Conservation (phyloP, 1,140 invertebrate species). For the Polypedilum pembai region DNA sequence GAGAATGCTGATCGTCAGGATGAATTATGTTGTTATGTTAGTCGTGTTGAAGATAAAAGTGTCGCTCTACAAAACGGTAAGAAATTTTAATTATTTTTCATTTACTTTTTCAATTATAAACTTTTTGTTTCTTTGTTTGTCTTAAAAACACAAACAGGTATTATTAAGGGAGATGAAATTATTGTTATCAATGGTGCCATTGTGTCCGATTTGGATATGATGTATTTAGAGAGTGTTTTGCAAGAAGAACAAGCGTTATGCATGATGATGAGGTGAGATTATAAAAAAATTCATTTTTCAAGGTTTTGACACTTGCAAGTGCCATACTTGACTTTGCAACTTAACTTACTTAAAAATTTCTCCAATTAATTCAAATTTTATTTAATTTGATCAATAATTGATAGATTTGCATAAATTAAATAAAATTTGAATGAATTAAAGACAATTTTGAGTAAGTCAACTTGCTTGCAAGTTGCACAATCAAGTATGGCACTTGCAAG, state of each 20-base stretch:
- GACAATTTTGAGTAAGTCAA: too few species aligned
- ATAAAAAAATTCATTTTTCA: too few species aligned
- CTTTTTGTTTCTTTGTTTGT: slow-evolving; percentile 38
- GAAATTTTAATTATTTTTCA: slow-evolving; percentile 32
- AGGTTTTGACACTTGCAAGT: too few species aligned
- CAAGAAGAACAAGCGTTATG: slow-evolving; percentile 92
- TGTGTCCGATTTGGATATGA: slow-evolving; percentile 97
- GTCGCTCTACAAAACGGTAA: slow-evolving; percentile 92
- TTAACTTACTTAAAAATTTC: too few species aligned
- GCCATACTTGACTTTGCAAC: too few species aligned
- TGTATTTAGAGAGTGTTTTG: slow-evolving; percentile 92
- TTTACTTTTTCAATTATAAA: slow-evolving; percentile 30
- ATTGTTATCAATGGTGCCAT: slow-evolving; percentile 98
- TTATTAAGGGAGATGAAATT: slow-evolving; percentile 95
- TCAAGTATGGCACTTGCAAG: too few species aligned
- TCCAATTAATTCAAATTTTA: too few species aligned
- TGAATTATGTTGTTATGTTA: slow-evolving; percentile 93
- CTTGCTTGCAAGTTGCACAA: too few species aligned
- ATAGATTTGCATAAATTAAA: too few species aligned
- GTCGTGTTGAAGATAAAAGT: slow-evolving; percentile 87
- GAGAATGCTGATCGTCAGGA: slow-evolving; percentile 93
- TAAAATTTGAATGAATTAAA: too few species aligned
- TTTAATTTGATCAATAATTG: too few species aligned
- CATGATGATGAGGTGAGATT: slow-evolving; percentile 82
- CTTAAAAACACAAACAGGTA: slow-evolving; percentile 56